These are phyloP conservation scores for Limosa lapponica DNA, from an alignment of 2,797 vertebrate genomes.

Conservation along the genomic window DNA sequence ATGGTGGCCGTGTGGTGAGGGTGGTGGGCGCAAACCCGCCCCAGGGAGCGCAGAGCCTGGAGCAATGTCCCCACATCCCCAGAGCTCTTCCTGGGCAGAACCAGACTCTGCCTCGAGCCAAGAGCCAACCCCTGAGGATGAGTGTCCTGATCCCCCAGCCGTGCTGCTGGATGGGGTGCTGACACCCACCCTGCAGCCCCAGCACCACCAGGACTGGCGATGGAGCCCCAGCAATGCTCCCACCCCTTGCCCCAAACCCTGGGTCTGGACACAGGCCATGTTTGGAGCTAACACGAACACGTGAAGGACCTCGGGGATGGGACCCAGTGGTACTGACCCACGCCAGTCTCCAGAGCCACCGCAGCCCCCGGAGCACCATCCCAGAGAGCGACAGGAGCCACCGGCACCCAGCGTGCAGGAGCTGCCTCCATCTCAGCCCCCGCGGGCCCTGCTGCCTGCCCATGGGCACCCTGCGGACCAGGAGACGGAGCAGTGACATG, in stretches of 20 bases:
- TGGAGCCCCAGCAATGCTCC: accelerated
- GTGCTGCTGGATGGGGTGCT: accelerated
- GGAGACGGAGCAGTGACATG: accelerated
- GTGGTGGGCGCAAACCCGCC: accelerated
- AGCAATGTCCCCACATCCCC: accelerated
- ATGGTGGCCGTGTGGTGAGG: accelerated
- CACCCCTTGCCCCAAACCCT: accelerated
- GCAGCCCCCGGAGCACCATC: background rate
- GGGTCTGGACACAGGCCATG: accelerated
- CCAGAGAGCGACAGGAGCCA: background rate
- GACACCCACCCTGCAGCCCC: background rate
- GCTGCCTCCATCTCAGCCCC: background rate
- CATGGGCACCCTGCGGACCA: background rate
- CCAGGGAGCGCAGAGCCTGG: accelerated
- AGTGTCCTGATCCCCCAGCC: accelerated
- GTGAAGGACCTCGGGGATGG: accelerated
- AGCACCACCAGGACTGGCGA: accelerated
- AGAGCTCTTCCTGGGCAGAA: background rate
- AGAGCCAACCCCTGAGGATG: accelerated
- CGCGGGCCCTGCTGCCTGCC: background rate
- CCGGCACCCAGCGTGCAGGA: background rate
- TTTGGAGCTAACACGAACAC: accelerated
- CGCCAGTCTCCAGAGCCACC: background rate
- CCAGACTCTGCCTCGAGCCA: accelerated
- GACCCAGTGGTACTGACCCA: background rate